A percentile compares a stretch with the other conserved stretches of the same genome.
These are phyloP conservation scores for Antitype chi DNA, from an alignment of 2,888 invertebrate species.

Conservation along the genomic window DNA sequence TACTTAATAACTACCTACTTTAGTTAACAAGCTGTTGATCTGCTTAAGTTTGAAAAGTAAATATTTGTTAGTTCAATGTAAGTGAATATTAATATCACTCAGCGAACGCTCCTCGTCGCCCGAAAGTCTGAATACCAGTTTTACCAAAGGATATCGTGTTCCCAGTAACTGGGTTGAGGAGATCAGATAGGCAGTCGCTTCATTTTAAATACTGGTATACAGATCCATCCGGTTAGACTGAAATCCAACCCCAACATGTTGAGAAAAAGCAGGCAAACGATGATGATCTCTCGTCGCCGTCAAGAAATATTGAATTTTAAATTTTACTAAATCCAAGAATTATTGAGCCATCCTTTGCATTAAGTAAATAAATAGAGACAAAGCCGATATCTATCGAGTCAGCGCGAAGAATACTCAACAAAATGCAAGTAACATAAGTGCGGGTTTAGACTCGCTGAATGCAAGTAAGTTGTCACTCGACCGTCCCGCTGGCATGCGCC, in stretches of 20 bases:
- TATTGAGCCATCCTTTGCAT: slow-evolving; percentile 17
- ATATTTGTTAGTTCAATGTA: too few species aligned
- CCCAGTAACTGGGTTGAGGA: background rate
- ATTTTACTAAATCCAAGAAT: background rate
- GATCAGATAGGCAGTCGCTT: background rate
- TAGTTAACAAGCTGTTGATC: background rate
- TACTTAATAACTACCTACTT: too few species aligned
- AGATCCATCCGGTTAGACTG: background rate
- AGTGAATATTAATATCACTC: background rate
- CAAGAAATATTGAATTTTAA: background rate
- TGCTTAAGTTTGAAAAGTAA: background rate
- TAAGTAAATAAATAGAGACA: slow-evolving; percentile 37
- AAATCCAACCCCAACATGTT: background rate
- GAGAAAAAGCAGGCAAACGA: background rate
- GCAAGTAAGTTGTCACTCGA: slow-evolving; percentile 56
- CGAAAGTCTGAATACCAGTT: background rate
- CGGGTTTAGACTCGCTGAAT: slow-evolving; percentile 42
- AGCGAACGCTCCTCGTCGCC: too few species aligned
- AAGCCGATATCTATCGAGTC: slow-evolving; percentile 10
- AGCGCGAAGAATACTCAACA: slow-evolving; percentile 27
- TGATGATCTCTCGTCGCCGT: background rate
- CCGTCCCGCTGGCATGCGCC: slow-evolving; percentile 34
- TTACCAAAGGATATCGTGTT: background rate
- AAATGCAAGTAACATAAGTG: slow-evolving; percentile 35
- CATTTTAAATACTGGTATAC: background rate